Conservation (phyloP, 1,140 invertebrate genomes). For the Cydia splendana region DNA sequence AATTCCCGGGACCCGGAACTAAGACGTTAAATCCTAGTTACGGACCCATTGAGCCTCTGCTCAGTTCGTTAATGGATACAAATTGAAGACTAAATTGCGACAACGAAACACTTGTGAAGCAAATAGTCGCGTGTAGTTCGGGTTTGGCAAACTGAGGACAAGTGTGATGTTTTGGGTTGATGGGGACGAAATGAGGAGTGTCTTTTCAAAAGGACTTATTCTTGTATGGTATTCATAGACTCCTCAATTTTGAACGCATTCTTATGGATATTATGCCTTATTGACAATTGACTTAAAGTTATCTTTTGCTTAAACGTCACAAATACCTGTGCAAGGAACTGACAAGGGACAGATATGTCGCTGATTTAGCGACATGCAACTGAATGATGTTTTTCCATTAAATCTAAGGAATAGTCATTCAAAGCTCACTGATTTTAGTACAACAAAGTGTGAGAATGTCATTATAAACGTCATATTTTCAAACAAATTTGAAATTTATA, state of each 20-base stretch:
- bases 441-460: too few relatives aligned
- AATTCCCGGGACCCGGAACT: constrained; percentile 67
- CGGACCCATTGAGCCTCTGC: constrained; percentile 67
- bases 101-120: constrained; percentile 41
- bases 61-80: constrained; percentile 69
- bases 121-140: constrained; percentile 5
- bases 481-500: too few relatives aligned
- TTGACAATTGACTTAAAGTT: background rate
- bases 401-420: too few relatives aligned
- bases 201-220: too few relatives aligned
- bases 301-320: too few relatives aligned
- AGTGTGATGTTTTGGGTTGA: background rate
- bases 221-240: too few relatives aligned
- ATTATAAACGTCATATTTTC: too few relatives aligned
- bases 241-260: background rate
- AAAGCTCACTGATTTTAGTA: too few relatives aligned
- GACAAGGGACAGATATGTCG: too few relatives aligned
- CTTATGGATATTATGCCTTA: background rate
- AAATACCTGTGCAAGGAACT: too few relatives aligned
- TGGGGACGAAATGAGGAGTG: background rate
- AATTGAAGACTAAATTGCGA: constrained; percentile 63
- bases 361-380: too few relatives aligned
- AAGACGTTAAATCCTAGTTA: constrained; percentile 75
- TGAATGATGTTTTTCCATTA: too few relatives aligned
- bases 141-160: background rate